Conservation (phyloP, 2,113 vertebrate genomes). For the Carollia perspicillata region DNA sequence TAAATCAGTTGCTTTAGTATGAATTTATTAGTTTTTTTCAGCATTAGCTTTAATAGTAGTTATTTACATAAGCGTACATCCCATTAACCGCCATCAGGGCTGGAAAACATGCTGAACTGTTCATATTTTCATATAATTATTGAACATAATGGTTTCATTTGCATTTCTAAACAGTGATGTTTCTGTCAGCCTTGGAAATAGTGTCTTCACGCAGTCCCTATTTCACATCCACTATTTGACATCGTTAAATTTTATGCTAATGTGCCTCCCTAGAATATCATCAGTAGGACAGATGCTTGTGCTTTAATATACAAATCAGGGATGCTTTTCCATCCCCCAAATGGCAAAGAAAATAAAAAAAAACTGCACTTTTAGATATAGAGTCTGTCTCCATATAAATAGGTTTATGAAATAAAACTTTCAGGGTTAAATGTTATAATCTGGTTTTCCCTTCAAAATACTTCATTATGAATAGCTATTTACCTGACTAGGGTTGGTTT, state of each 20-base stretch:
- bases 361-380: conserved; percentile 80
- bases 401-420: conserved; percentile 74
- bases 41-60: conserved; percentile 92
- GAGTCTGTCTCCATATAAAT: conserved; percentile 74
- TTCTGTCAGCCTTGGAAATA: conserved; percentile 89
- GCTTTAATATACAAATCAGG: conserved; percentile 89
- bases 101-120: conserved; percentile 92
- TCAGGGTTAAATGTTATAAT: conserved; percentile 69
- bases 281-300: conserved; percentile 89
- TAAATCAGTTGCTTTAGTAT: conserved; percentile 91
- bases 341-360: conserved; percentile 69
- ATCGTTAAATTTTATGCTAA: conserved; percentile 91
- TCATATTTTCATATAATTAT: conserved; percentile 93
- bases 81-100: conserved; percentile 90
- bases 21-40: conserved; percentile 91
- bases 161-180: conserved; percentile 91
- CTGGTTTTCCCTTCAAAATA: conserved; percentile 58
- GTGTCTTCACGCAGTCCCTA: conserved; percentile 87
- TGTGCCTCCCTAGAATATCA: conserved; percentile 87
- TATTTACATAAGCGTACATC: conserved; percentile 92
- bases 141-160: conserved; percentile 92
- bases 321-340: conserved; percentile 80
- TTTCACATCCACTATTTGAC: conserved; percentile 90
- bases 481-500: conserved; percentile 26
- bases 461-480: conserved; percentile 49